phyloP scores from a whole-genome alignment of 2,113 vertebrate species.

The Caranx ignobilis region DNA sequence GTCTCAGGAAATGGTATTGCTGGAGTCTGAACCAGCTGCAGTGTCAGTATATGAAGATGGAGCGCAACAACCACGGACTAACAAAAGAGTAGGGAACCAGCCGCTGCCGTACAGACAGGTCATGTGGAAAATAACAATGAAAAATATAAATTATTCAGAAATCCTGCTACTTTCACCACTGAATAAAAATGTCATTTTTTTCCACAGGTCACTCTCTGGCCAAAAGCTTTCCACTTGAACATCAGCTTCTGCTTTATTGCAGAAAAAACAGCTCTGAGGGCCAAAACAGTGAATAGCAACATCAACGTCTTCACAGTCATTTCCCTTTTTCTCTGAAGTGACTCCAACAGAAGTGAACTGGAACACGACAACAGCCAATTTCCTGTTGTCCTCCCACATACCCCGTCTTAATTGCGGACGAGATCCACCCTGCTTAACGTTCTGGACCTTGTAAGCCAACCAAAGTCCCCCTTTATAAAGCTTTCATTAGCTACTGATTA shows the following conservation, averaged over 20 bases:
- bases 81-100: conserved; percentile 29
- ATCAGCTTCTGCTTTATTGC: conserved; percentile 3
- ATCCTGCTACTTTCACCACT: neutral
- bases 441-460: conserved; percentile 56
- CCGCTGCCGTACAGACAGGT: conserved; percentile 1
- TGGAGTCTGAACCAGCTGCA: neutral
- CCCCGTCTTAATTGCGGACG: conserved; percentile 54
- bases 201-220: conserved; percentile 8
- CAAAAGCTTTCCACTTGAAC: neutral
- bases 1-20: conserved; percentile 10
- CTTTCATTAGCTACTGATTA: conserved; percentile 69
- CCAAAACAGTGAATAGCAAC: neutral
- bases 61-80: conserved; percentile 28
- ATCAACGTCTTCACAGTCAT: neutral
- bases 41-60: conserved; percentile 17
- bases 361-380: conserved; percentile 56
- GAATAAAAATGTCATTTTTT: conserved; percentile 17
- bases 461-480: conserved; percentile 58
- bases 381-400: conserved; percentile 56
- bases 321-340: conserved; percentile 18
- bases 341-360: conserved; percentile 17
- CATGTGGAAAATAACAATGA: conserved; percentile 52
- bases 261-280: conserved; percentile 7
- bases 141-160: conserved; percentile 39
- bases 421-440: conserved; percentile 54